A percentile compares a stretch with the other conserved stretches of the same genome.
Evolutionary conservation across 1,140 invertebrate genomes (phyloP).

Genomic region (Coboldia fuscipes): DNA sequence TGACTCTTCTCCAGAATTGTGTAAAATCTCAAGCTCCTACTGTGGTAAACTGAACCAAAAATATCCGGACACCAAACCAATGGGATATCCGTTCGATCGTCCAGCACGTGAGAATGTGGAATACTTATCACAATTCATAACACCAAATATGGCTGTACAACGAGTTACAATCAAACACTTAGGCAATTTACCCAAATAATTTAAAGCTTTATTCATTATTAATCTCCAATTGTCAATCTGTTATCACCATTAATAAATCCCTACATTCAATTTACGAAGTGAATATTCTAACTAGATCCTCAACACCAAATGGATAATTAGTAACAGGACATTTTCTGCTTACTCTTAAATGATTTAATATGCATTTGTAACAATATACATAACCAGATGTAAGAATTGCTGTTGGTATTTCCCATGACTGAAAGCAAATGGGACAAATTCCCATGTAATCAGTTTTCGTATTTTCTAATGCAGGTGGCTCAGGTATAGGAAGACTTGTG

Average conservation of each 20-base stretch:
- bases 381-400: slow-evolving; percentile 1
- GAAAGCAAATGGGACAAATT: slow-evolving; percentile 3
- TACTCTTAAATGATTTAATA: too few relatives aligned
- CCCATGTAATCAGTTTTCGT: neutral
- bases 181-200: too few relatives aligned
- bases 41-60: slow-evolving; percentile 40
- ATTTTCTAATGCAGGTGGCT: neutral
- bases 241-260: too few relatives aligned
- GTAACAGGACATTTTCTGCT: too few relatives aligned
- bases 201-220: too few relatives aligned
- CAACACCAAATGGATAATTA: too few relatives aligned
- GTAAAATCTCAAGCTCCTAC: slow-evolving; percentile 39
- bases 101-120: slow-evolving; percentile 19
- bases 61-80: slow-evolving; percentile 40
- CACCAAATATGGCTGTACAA: slow-evolving; percentile 33
- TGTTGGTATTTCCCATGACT: slow-evolving; percentile 1
- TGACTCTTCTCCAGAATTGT: slow-evolving; percentile 16
- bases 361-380: too few relatives aligned
- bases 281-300: too few relatives aligned
- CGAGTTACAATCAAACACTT: slow-evolving; percentile 26
- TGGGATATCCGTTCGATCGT: slow-evolving; percentile 52
- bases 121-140: slow-evolving; percentile 30
- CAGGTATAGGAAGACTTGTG: slow-evolving; percentile 1
- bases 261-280: too few relatives aligned
- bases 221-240: too few relatives aligned